Base-by-base conservation (phyloP, 2,113 vertebrate species). In the Orthonyx spaldingii region DNA sequence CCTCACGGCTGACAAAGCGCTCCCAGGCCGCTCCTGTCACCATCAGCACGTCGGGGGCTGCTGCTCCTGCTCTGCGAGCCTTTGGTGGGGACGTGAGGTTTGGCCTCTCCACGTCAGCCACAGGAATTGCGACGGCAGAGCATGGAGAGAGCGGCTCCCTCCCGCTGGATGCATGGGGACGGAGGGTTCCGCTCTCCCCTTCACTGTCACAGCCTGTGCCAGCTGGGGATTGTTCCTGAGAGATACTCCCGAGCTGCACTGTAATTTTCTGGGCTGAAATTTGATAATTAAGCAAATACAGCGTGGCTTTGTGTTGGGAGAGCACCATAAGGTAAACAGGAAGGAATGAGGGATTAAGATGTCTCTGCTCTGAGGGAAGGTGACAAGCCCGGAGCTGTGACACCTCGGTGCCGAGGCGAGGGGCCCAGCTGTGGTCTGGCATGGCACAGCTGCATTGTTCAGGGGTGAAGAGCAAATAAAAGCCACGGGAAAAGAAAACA, bases 401-500 rank as follows among this genome's bases (percentile, higher is more conserved):
- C 95, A 95, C 94, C 96, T 97, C 80, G 12, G 32, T 63, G 84
- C 93, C 6, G 94, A 83, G 91, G 78, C 1, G 10, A 88, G 91
- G 89, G 88, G 78, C 95, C 96, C 96, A 97, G 97, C 97, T 96
- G 97, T 53, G 96, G 89, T 89, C 53, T 96, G 80, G 60, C 96
- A 89, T 86, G 89, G 95, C 95, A 91, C 39, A 56, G 46, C n/a
- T 70, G 97, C 95, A 97, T 98, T 98, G 97, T 97, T 97, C 96
- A 7, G 96, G 93, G 96, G 84, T 65, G 96, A 95, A 97, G 96
- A 97, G 97, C 97, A 98, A 98, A 98, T 95, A 98, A 97, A 98
- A 98, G 93, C 96, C 96, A 96, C 94, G 92, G 86, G 96, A 96
- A 98, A 98, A 97, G 96, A 98, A 98, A 98, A 98, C 97, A 98